Evolutionary conservation across 2,888 invertebrate species (phyloP).

Genomic region (Pyrochroa serraticornis): DNA sequence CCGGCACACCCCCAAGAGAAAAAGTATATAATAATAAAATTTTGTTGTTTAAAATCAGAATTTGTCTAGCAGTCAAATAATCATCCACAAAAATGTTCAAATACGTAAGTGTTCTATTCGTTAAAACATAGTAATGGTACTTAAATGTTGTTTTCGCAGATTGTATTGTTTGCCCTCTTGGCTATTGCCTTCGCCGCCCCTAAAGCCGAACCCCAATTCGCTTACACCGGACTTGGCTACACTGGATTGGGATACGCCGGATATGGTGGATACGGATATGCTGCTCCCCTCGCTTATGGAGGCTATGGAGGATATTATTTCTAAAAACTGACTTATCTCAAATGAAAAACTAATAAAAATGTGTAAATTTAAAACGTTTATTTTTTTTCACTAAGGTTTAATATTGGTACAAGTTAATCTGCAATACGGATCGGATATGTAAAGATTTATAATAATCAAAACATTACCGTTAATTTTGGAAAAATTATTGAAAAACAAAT

Average conservation of each 20-base stretch:
- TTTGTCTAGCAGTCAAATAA: slow-evolving; percentile 11
- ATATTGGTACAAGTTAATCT: no score
- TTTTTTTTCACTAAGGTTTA: no score
- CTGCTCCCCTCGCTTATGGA: slow-evolving; percentile 6
- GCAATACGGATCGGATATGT: no score
- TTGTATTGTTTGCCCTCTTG: slow-evolving; percentile 16
- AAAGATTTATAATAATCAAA: no score
- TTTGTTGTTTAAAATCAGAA: background rate
- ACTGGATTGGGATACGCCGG: slow-evolving; percentile 8
- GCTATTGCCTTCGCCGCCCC: slow-evolving; percentile 19
- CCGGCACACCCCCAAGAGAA: no score
- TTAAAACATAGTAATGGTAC: background rate
- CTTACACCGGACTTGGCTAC: slow-evolving; percentile 10
- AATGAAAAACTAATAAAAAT: no score
- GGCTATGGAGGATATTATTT: slow-evolving; percentile 8
- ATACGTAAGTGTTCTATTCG: slow-evolving; percentile 15
- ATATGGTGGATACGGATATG: slow-evolving; percentile 10
- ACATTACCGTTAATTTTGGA: no score
- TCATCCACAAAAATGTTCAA: slow-evolving; percentile 16
- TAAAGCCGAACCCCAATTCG: slow-evolving; percentile 11
- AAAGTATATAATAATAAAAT: no score
- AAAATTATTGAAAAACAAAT: no score
- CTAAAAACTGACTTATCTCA: no score
- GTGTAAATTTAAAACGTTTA: no score
- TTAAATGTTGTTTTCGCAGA: slow-evolving; percentile 1